Conservation (phyloP, 2,113 vertebrate species). For the Tachuris rubrigastra region DNA sequence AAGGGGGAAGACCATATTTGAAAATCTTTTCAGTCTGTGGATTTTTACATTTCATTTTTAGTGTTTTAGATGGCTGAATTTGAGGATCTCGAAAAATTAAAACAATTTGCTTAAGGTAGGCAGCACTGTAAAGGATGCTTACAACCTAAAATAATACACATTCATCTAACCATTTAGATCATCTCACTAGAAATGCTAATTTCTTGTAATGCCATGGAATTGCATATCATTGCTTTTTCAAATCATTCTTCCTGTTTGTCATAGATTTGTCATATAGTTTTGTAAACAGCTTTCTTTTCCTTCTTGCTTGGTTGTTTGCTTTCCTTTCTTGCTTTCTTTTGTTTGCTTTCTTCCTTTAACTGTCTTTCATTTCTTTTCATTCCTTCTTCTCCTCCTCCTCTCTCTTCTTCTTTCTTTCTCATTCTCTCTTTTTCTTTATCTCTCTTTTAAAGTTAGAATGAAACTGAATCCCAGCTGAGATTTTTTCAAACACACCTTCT, state of each 20-base stretch:
- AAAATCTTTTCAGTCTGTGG: background rate
- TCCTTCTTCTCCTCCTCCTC: fast-evolving
- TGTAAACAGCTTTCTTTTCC: background rate
- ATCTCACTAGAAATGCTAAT: background rate
- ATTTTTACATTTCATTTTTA: background rate
- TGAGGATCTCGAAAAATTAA: background rate
- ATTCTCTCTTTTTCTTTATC: background rate
- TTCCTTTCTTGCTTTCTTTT: background rate
- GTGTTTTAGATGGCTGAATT: background rate
- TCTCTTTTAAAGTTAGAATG: background rate
- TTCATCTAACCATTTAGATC: background rate
- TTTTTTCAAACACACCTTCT: background rate
- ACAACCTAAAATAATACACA: background rate
- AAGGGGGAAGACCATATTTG: background rate
- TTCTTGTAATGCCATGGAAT: background rate
- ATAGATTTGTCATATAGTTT: background rate
- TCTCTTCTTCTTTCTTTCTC: background rate
- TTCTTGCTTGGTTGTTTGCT: background rate
- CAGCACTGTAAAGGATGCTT: background rate
- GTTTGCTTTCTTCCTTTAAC: background rate
- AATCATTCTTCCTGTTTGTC: background rate
- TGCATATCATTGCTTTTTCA: background rate
- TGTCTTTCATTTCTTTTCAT: background rate
- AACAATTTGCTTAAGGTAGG: background rate
- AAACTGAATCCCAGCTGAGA: background rate